phyloP scores from a whole-genome alignment of 2,113 vertebrate genomes.

The Dipodomys merriami region DNA sequence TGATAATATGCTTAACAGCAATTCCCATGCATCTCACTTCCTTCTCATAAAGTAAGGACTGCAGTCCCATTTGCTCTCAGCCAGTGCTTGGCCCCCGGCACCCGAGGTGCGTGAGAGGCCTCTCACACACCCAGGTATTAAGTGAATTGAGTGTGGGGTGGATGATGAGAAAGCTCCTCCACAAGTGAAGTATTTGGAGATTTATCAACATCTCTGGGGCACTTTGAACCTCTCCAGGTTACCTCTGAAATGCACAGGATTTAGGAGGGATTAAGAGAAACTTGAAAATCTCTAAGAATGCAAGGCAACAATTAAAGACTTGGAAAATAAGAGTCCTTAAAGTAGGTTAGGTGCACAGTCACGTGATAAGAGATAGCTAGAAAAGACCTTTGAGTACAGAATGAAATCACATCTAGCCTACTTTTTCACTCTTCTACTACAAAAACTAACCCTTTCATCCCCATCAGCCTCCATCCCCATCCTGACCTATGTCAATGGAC shows the following conservation, averaged over 20 bases:
- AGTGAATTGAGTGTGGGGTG: constrained; percentile 47
- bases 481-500: not conserved
- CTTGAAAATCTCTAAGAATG: constrained; percentile 70
- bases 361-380: constrained; percentile 27
- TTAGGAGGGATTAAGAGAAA: constrained; percentile 76
- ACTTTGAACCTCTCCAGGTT: constrained; percentile 69
- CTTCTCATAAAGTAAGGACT: not conserved
- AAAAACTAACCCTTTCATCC: constrained; percentile 25
- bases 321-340: constrained; percentile 69
- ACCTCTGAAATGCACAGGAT: constrained; percentile 70
- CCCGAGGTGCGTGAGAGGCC: too few species aligned
- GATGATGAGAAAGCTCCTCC: constrained; percentile 37
- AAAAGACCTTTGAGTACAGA: constrained; percentile 47
- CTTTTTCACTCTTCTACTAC: constrained; percentile 12
- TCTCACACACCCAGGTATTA: constrained; percentile 12
- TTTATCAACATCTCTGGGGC: constrained; percentile 65
- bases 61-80: not conserved
- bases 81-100: not conserved
- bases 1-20: constrained; percentile 10
- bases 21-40: not conserved
- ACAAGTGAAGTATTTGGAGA: constrained; percentile 50
- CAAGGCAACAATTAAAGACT: constrained; percentile 78
- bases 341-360: constrained; percentile 55
- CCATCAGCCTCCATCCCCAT: not conserved
- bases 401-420: constrained; percentile 40